Conservation (phyloP, 2,797 vertebrate genomes). For the Sciurus vulgaris region DNA sequence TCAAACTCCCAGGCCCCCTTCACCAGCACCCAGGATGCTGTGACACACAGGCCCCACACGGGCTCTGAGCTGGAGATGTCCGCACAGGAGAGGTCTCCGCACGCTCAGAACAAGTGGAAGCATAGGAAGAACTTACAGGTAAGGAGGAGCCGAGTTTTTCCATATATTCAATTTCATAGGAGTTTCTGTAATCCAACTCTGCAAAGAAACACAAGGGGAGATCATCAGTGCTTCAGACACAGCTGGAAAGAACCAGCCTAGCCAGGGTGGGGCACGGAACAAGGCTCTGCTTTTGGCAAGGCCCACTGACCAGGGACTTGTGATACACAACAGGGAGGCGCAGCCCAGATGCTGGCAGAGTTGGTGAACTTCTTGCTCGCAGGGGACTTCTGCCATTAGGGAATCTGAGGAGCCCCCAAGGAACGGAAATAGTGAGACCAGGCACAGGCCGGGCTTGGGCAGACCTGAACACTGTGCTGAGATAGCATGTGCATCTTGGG, state of each 20-base stretch:
- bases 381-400: background rate
- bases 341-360: background rate
- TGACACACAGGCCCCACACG: background rate
- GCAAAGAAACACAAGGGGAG: conserved; percentile 76
- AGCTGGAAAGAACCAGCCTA: fast-evolving
- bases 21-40: no score
- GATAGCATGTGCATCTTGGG: fast-evolving
- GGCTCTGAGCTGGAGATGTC: background rate
- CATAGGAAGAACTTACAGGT: conserved; percentile 91
- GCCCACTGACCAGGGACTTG: background rate
- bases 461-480: fast-evolving
- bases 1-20: background rate
- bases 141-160: conserved; percentile 97
- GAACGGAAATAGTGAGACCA: background rate
- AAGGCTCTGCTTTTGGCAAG: background rate
- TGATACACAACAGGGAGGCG: fast-evolving
- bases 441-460: background rate
- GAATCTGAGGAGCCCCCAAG: background rate
- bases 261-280: background rate
- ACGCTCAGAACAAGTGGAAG: background rate
- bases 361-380: background rate
- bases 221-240: background rate
- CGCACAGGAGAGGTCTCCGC: no score
- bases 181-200: conserved; percentile 93
- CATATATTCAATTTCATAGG: conserved; percentile 99